Conservation (phyloP, 2,113 vertebrate genomes). For the Brienomyrus longianalis region DNA sequence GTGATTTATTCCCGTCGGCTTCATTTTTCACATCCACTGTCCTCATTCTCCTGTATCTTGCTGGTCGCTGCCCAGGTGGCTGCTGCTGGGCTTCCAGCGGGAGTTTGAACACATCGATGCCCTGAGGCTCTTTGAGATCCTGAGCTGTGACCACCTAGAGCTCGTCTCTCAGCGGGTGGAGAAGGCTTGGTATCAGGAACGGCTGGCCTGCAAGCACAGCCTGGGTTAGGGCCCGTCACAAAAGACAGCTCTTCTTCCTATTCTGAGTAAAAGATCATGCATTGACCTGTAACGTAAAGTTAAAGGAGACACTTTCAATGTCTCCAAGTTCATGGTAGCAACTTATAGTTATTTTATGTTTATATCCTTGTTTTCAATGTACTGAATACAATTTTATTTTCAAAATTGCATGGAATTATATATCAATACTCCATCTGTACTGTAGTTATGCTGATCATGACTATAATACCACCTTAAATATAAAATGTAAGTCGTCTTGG, state of each 20-base stretch:
- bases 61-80: slow-evolving; percentile 52
- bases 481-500: not conserved
- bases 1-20: not conserved
- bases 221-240: slow-evolving; percentile 40
- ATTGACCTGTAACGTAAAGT: not conserved
- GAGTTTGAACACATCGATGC: slow-evolving; percentile 69
- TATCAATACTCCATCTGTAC: not conserved
- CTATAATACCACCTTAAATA: not conserved
- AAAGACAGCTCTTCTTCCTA: not conserved
- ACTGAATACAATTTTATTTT: not conserved
- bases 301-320: not conserved
- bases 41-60: not conserved
- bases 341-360: not conserved
- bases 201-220: slow-evolving; percentile 46
- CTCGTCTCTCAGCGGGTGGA: slow-evolving; percentile 65
- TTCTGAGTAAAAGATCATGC: not conserved
- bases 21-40: not conserved
- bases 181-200: slow-evolving; percentile 53
- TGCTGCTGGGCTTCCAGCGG: slow-evolving; percentile 70
- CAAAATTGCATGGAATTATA: not conserved
- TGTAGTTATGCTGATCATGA: not conserved
- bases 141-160: slow-evolving; percentile 66
- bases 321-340: not conserved
- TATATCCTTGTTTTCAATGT: not conserved
- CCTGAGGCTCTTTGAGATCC: slow-evolving; percentile 68